Percentiles rank a stretch among this genome's conserved stretches.
Conservation (phyloP, 2,797 vertebrate genomes). For the Macroramphosus scolopax region DNA sequence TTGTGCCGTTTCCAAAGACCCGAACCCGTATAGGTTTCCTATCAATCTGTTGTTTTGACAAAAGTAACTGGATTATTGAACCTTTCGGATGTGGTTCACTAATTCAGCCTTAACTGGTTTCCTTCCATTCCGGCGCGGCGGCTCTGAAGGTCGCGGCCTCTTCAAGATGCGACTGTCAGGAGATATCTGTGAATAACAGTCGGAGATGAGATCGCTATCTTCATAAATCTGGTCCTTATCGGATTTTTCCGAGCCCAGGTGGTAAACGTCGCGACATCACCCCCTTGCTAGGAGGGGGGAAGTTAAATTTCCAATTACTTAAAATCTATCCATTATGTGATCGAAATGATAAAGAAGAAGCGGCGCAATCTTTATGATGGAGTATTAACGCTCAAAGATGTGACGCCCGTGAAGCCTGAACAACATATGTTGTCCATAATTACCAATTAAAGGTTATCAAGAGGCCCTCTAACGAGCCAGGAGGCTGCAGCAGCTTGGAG, state of each 20-base stretch:
- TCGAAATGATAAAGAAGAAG: constrained; percentile 33
- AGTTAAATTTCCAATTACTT: constrained; percentile 45
- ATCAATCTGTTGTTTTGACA: constrained; percentile 58
- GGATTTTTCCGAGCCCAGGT: constrained; percentile 52
- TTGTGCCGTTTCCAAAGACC: constrained; percentile 62
- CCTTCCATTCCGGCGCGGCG: constrained; percentile 33
- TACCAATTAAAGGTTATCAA: too few relatives aligned
- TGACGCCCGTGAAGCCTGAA: too few relatives aligned
- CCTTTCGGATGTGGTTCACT: constrained; percentile 37
- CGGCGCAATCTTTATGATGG: neutral
- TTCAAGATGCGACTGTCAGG: constrained; percentile 38
- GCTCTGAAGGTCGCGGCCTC: constrained; percentile 51
- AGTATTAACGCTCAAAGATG: neutral
- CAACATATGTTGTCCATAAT: too few relatives aligned
- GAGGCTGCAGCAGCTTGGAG: too few relatives aligned
- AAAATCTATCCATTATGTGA: constrained; percentile 9
- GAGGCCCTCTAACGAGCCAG: too few relatives aligned
- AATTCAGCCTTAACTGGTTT: constrained; percentile 51
- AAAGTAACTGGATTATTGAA: constrained; percentile 39
- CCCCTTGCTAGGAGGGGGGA: constrained; percentile 24
- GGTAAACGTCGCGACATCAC: constrained; percentile 56
- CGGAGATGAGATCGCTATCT: constrained; percentile 51
- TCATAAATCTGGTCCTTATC: constrained; percentile 58
- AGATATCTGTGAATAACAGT: constrained; percentile 47
- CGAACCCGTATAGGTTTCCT: constrained; percentile 39